Conservation (phyloP, 2,797 vertebrate genomes). For the Phrynocephalus guinanensis region DNA sequence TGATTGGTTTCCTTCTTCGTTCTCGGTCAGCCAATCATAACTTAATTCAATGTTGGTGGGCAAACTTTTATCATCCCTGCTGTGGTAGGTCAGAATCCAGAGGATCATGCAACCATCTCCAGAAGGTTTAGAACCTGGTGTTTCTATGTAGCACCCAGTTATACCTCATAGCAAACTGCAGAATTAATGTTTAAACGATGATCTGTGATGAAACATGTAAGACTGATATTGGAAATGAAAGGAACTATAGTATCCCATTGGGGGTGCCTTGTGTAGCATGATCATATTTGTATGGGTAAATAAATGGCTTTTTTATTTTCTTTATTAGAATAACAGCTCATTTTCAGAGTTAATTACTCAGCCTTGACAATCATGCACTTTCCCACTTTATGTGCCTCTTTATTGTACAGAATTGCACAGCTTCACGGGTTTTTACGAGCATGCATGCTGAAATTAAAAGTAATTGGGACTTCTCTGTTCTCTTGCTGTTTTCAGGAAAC, state of each 20-base stretch:
- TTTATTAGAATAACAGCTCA: background rate
- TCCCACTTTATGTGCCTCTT: constrained; percentile 11
- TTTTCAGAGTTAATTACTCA: constrained; percentile 21
- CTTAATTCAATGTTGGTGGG: too few relatives aligned
- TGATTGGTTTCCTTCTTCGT: too few relatives aligned
- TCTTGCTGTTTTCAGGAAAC: constrained; percentile 86
- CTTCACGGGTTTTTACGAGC: constrained; percentile 47
- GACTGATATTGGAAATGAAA: background rate
- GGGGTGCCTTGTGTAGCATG: background rate
- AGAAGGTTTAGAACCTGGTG: background rate
- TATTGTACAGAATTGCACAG: constrained; percentile 40
- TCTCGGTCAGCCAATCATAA: too few relatives aligned
- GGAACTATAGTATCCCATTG: background rate
- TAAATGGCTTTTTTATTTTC: background rate
- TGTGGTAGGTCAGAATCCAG: too few relatives aligned
- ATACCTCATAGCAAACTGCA: background rate
- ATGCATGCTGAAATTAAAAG: constrained; percentile 47
- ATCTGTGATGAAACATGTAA: background rate
- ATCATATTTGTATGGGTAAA: background rate
- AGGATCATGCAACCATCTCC: background rate
- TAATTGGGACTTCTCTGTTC: constrained; percentile 49
- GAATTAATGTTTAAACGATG: background rate
- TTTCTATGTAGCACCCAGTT: background rate
- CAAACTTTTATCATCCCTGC: background rate
- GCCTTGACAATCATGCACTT: constrained; percentile 18